These are phyloP conservation scores for Eueremaeus valkanovi DNA, from an alignment of 2,888 invertebrate species.

Conservation along the genomic window DNA sequence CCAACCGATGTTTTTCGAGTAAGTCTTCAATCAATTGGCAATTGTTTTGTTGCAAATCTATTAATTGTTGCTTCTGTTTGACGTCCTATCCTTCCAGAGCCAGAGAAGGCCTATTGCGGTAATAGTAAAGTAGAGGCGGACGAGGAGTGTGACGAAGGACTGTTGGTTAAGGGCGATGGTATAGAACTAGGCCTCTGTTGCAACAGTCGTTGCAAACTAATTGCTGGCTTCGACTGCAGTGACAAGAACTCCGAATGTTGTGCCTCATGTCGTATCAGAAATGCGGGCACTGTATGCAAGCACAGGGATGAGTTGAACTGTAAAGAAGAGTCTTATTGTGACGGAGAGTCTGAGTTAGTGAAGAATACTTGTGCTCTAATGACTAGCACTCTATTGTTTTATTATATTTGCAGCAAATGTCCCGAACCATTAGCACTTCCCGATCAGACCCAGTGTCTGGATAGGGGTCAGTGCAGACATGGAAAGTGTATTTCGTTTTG, in stretches of 20 bases:
- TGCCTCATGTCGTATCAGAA: constrained; percentile 81
- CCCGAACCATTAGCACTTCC: constrained; percentile 80
- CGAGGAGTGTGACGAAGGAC: constrained; percentile 93
- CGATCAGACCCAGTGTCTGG: constrained; percentile 81
- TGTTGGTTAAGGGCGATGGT: constrained; percentile 86
- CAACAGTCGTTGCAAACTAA: constrained; percentile 82
- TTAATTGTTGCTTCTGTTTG: constrained; percentile 10
- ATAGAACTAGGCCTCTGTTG: constrained; percentile 65
- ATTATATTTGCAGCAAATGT: constrained; percentile 59
- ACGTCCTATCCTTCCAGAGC: too few relatives aligned
- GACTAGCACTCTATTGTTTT: background rate
- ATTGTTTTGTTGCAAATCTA: too few relatives aligned
- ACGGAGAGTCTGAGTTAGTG: constrained; percentile 64
- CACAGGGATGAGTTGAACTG: constrained; percentile 87
- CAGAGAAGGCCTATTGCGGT: constrained; percentile 92
- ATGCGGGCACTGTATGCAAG: constrained; percentile 63
- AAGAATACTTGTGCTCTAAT: background rate
- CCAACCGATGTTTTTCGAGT: constrained; percentile 57
- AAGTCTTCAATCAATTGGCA: constrained; percentile 46
- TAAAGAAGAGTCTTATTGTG: constrained; percentile 73
- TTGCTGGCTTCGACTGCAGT: constrained; percentile 86
- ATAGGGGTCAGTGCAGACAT: constrained; percentile 78
- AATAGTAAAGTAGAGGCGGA: constrained; percentile 91
- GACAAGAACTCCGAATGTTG: constrained; percentile 96
- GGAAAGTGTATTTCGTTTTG: constrained; percentile 95